Evolutionary conservation across 1,140 invertebrate species (phyloP), one percentile per base, ranked within the genome.

Genomic region (Drosophila dunni): DNA sequence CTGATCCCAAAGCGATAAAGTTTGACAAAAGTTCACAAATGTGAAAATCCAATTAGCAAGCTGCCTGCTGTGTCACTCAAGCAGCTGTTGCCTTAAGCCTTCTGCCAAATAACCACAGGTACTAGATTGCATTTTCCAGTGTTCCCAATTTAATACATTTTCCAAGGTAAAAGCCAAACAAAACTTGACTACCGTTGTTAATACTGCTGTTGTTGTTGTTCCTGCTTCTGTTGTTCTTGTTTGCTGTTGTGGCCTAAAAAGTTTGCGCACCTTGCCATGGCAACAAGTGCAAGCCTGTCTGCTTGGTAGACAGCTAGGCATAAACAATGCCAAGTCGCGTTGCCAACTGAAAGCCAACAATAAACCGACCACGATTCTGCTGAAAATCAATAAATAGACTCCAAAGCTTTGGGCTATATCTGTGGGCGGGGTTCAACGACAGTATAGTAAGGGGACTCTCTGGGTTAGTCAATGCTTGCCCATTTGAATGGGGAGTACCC

Each of bases 191-290:
- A 56, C 36, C 36, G 34, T 40, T 45, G 11, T 53, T 45, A 8
- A 44, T 61, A 36, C 9, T 53, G 46, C 3, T 51, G 61, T 24
- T 51, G 33, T n/a, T 38, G n/a, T n/a, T 51, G 62, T 11, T 45
- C 46, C n/a, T 56, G 62, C 40, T 45, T 46, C n/a, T 56, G 62
- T 34, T 61, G 17, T 66, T 68, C 48, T 65, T 57, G 50, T 56
- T 74, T 54, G 54, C 17, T 78, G 74, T 84, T 85, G 81, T 83
- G 80, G 80, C 66, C 61, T 58, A 62, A 69, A 70, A 71, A 68
- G 68, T 86, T 83, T 78, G 68, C 80, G 83, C 84, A 88, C 77
- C 71, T 88, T 89, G 51, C 80, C 84, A 88, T 88, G 83, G 83
- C 84, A 88, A 88, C 83, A 88, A 88, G 83, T 88, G 83, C 83